phyloP scores from a whole-genome alignment of 2,113 vertebrate genomes.

The Rhea americana region DNA sequence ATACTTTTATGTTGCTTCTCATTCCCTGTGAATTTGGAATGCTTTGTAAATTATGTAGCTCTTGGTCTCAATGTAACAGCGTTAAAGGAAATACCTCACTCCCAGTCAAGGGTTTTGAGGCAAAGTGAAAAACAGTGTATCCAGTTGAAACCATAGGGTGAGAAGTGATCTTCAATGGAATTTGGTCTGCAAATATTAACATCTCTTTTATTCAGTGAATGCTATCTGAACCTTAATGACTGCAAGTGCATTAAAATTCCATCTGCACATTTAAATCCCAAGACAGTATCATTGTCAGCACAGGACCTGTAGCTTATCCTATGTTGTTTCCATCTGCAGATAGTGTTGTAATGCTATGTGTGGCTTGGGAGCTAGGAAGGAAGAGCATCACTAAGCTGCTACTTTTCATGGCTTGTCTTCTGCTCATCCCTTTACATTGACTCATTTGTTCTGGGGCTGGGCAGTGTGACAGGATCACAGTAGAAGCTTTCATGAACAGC shows the following conservation, averaged over 20 bases:
- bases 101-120: neutral
- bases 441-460: neutral
- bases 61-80: neutral
- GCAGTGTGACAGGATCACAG: neutral
- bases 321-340: neutral
- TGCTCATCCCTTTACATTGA: neutral
- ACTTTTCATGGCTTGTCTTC: neutral
- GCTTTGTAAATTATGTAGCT: neutral
- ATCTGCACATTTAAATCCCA: neutral
- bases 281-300: neutral
- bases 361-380: neutral
- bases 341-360: neutral
- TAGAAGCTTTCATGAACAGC: neutral
- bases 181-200: neutral
- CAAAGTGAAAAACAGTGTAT: neutral
- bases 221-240: neutral
- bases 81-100: constrained; percentile 35
- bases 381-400: neutral
- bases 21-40: neutral
- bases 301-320: neutral
- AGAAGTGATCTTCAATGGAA: neutral
- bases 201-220: neutral
- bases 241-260: neutral
- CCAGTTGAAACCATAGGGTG: neutral
- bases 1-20: neutral